These are phyloP conservation scores for Rhinogobio ventralis DNA, from an alignment of 2,797 vertebrate genomes.

Conservation along the genomic window DNA sequence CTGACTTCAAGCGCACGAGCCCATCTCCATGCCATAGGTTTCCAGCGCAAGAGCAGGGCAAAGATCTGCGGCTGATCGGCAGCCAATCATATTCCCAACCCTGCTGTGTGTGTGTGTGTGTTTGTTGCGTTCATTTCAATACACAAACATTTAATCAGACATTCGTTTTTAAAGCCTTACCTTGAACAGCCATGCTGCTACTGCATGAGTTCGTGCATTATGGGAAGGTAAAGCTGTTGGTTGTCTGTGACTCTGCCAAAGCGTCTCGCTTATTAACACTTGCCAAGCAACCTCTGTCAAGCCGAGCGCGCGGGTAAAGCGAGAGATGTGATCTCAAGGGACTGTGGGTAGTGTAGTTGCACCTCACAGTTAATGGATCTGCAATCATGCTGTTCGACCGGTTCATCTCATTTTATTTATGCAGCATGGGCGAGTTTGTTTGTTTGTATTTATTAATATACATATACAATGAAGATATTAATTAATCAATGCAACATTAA, in stretches of 20 bases:
- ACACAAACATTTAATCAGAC: not conserved
- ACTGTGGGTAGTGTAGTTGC: conserved; percentile 77
- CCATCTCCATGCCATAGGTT: conserved; percentile 44
- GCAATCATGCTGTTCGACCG: not conserved
- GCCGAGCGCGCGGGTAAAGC: conserved; percentile 65
- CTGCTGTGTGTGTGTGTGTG: conserved; percentile 26
- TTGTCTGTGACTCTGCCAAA: conserved; percentile 56
- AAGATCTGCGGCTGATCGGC: conserved; percentile 57
- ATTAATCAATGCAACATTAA: no score
- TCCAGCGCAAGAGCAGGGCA: conserved; percentile 37
- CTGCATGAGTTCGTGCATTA: conserved; percentile 71
- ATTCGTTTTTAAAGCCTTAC: conserved; percentile 66
- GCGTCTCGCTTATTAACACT: conserved; percentile 71
- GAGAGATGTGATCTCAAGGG: conserved; percentile 55
- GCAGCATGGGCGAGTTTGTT: not conserved
- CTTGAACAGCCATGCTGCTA: conserved; percentile 80
- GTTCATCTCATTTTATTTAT: not conserved
- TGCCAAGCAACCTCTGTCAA: conserved; percentile 66
- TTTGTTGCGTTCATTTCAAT: not conserved
- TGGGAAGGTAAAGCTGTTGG: conserved; percentile 56
- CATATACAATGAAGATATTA: no score
- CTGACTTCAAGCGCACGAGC: conserved; percentile 34
- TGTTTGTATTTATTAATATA: not conserved
- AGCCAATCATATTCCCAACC: conserved; percentile 66
- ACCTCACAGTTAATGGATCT: not conserved